Evolutionary conservation across 2,113 vertebrate genomes (phyloP).

Genomic region (Gorilla gorilla): DNA sequence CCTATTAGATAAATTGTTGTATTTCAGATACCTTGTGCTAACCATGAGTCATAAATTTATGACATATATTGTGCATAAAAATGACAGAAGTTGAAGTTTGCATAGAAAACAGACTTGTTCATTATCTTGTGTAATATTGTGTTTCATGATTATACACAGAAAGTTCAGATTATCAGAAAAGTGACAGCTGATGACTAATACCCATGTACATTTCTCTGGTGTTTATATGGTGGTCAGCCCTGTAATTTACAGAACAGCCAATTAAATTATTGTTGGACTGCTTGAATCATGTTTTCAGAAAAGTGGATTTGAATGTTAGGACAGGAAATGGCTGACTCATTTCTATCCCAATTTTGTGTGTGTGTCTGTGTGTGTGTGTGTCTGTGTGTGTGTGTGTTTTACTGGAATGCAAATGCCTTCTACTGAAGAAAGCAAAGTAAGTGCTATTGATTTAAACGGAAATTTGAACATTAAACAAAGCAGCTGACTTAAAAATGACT

Average conservation of each 20-base stretch:
- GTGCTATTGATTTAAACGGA: slow-evolving; percentile 81
- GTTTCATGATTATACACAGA: slow-evolving; percentile 24
- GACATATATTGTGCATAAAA: neutral
- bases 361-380: neutral
- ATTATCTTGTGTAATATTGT: neutral
- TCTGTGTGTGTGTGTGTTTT: slow-evolving; percentile 70
- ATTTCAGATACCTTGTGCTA: neutral
- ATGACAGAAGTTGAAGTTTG: slow-evolving; percentile 5
- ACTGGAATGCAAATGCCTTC: slow-evolving; percentile 81
- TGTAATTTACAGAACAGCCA: slow-evolving; percentile 57
- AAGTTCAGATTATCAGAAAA: slow-evolving; percentile 53
- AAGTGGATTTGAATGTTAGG: slow-evolving; percentile 55
- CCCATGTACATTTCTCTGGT: neutral
- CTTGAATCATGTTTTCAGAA: slow-evolving; percentile 64
- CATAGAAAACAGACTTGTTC: slow-evolving; percentile 17
- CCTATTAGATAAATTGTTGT: neutral
- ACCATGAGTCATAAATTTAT: neutral
- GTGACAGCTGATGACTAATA: neutral
- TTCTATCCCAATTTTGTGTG: neutral
- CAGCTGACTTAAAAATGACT: slow-evolving; percentile 72
- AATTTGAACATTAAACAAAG: slow-evolving; percentile 71
- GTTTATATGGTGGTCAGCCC: neutral
- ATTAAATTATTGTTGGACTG: slow-evolving; percentile 62
- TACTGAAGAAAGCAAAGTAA: slow-evolving; percentile 81
- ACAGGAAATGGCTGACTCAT: slow-evolving; percentile 79